Evolutionary conservation across 2,888 invertebrate species (phyloP), one percentile per base, ranked within the genome.

Genomic region (Timema cristinae): DNA sequence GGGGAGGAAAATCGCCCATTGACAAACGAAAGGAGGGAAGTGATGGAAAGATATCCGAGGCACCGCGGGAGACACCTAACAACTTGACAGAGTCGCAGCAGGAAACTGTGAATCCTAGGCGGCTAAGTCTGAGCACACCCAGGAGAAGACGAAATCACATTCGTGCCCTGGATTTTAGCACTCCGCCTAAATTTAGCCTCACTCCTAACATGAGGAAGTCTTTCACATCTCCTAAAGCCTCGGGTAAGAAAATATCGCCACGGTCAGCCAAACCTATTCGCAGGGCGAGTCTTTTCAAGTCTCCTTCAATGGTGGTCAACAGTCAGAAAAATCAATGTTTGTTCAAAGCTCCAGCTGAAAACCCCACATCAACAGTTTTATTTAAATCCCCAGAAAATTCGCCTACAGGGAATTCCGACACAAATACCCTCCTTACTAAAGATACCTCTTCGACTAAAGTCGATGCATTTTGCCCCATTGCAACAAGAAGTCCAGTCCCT

Each of bases 161-260:
- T 9, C 85, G 91, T 75, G 88, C 89, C 0, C 81, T 91, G 71
- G 88, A 90, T 77, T 91, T 91, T 76, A 86, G 86, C 16, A 90
- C 90, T 1, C 88, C 88, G 0, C 80, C 83, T 74, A 83, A 86
- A 50, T 59, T 56, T 8, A 66, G 50, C 16, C 59, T 16, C 15
- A 47, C 13, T 52, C 67, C 70, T n/a, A 63, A 48, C 13, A 6
- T 70, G 6, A 71, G 71, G 50, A 63, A 54, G 32, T 52, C 71
- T 48, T 50, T 70, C 47, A 72, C 74, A n/a, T 66, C 69, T 11
- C 74, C 74, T 2, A 74, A 70, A 63, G 59, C 15, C n/a, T 10
- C 56, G 15, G 13, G 67, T 50, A 68, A 67, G 67, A 32, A 10
- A 59, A 8, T 49, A 48, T 68, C 68, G 6, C 61, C 51, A 7